Evolutionary conservation across 2,113 vertebrate species (phyloP).

Genomic region (Okapia johnstoni): DNA sequence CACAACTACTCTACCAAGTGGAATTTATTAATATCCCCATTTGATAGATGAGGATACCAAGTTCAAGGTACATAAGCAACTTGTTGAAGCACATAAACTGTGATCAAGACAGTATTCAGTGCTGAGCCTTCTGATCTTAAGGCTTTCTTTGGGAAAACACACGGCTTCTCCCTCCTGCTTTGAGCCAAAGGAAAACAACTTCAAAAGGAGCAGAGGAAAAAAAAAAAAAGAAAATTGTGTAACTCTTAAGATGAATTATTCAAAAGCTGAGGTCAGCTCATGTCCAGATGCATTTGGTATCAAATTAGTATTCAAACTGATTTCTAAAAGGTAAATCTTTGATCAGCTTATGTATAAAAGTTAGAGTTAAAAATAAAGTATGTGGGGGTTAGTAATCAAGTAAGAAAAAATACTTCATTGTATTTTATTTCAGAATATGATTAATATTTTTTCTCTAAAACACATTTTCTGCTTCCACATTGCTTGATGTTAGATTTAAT

Average conservation of each 20-base stretch:
- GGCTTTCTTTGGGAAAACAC: neutral
- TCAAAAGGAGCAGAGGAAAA: neutral
- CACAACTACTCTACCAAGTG: neutral
- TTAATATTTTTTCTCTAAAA: neutral
- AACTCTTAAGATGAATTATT: neutral
- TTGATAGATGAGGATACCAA: neutral
- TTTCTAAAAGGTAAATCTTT: conserved; percentile 34
- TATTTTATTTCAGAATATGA: conserved; percentile 9
- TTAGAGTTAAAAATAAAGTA: neutral
- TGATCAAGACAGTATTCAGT: neutral
- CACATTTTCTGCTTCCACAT: neutral
- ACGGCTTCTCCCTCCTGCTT: neutral
- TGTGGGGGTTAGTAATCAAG: neutral
- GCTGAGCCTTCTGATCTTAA: neutral
- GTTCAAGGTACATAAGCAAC: neutral
- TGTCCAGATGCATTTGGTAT: neutral
- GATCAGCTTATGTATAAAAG: neutral
- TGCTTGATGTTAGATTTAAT: conserved; percentile 4
- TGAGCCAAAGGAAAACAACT: neutral
- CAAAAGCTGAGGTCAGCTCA: neutral
- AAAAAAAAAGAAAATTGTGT: neutral
- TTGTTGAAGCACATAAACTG: neutral
- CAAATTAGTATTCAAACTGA: conserved; percentile 7
- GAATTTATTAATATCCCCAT: neutral
- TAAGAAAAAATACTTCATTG: neutral